Percentiles rank a stretch among this genome's conserved stretches.
These are phyloP conservation scores for Acridotheres tristis DNA, from an alignment of 2,797 vertebrate genomes.

Conservation along the genomic window DNA sequence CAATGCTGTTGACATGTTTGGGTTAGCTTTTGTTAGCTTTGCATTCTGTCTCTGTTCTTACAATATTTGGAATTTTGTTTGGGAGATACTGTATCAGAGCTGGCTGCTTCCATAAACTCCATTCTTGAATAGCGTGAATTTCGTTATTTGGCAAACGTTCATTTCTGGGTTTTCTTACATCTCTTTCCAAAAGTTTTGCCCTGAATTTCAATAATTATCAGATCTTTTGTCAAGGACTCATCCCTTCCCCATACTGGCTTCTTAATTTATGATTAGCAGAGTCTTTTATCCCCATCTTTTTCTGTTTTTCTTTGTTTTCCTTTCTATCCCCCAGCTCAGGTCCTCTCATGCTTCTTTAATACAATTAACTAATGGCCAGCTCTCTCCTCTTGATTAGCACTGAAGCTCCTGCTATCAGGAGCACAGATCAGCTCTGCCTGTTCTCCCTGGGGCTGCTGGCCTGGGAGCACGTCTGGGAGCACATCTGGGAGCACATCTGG, in stretches of 20 bases:
- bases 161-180: neutral
- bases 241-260: neutral
- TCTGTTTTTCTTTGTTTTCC: neutral
- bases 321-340: neutral
- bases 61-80: neutral
- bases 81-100: neutral
- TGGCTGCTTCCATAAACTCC: neutral
- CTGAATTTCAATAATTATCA: constrained; percentile 4
- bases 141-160: neutral
- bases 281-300: neutral
- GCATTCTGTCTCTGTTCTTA: neutral
- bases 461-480: neutral
- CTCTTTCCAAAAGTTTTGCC: constrained; percentile 8
- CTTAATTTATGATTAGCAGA: neutral
- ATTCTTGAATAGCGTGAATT: neutral
- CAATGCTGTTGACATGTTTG: neutral
- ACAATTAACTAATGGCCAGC: constrained; percentile 42
- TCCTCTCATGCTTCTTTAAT: constrained; percentile 36
- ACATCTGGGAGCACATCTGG: neutral
- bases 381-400: neutral
- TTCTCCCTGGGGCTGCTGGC: neutral
- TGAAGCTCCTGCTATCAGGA: neutral
- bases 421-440: constrained; percentile 18
- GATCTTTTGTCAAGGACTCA: neutral
- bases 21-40: neutral